Evolutionary conservation across 2,888 invertebrate species (phyloP).

Genomic region (Nomada ferruginata): DNA sequence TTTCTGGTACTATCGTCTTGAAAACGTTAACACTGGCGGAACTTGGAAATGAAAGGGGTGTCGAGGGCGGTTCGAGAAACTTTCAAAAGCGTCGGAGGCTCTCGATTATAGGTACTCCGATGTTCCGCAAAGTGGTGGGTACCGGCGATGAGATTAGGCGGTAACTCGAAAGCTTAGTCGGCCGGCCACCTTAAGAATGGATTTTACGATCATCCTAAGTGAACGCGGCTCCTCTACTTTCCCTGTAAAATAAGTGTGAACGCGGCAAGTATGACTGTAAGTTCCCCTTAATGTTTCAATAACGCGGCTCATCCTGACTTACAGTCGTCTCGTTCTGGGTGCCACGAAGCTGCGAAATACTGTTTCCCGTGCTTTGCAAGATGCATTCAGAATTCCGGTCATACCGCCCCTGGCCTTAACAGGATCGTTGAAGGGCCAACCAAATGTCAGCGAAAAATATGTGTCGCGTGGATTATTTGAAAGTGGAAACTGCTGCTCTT

Average conservation of each 20-base stretch:
- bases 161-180: constrained; percentile 65
- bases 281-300: constrained; percentile 52
- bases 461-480: background rate
- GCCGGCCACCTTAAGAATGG: constrained; percentile 64
- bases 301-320: constrained; percentile 17
- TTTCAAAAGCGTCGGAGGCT: constrained; percentile 26
- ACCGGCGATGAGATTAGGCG: constrained; percentile 54
- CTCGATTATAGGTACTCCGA: constrained; percentile 49
- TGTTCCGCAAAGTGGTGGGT: constrained; percentile 48
- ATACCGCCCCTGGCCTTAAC: too few species aligned
- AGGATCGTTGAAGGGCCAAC: too few species aligned
- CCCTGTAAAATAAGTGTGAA: constrained; percentile 33
- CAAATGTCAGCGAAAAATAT: too few species aligned
- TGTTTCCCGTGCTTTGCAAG: background rate
- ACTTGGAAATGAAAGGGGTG: background rate
- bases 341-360: background rate
- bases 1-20: background rate
- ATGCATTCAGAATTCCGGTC: background rate
- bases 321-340: background rate
- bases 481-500: background rate
- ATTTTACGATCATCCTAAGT: constrained; percentile 61
- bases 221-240: constrained; percentile 53
- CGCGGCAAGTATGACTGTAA: constrained; percentile 28
- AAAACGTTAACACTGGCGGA: constrained; percentile 26
- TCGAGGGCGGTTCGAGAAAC: background rate